These are phyloP conservation scores for Saccostrea echinata DNA, from an alignment of 1,140 invertebrate genomes.

Conservation along the genomic window DNA sequence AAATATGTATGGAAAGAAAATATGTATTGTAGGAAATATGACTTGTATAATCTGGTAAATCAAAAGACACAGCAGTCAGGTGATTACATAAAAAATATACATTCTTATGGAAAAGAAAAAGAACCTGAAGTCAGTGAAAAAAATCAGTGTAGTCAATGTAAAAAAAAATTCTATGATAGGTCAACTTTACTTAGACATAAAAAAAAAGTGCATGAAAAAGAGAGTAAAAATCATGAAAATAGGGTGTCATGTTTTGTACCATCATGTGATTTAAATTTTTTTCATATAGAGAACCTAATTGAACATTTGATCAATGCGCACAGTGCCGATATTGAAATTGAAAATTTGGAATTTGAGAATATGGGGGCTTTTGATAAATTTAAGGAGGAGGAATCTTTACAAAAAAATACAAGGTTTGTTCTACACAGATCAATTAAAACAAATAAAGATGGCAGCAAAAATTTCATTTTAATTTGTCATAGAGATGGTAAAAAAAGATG, in stretches of 20 bases:
- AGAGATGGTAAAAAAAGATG: background rate
- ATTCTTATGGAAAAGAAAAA: background rate
- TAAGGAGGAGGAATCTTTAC: background rate
- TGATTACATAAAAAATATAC: background rate
- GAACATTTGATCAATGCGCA: background rate
- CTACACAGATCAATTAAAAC: background rate
- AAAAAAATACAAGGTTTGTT: constrained; percentile 23
- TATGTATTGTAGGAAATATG: background rate
- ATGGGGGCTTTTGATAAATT: background rate
- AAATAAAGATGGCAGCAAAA: background rate
- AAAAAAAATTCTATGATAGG: background rate
- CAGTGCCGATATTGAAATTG: background rate
- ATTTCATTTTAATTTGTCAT: background rate
- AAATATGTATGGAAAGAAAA: background rate
- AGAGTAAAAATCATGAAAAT: background rate
- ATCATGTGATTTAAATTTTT: background rate
- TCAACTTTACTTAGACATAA: background rate
- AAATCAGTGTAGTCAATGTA: background rate
- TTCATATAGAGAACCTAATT: background rate
- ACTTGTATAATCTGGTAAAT: background rate
- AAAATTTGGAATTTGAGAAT: background rate
- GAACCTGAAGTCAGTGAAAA: too few relatives aligned
- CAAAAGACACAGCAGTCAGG: background rate
- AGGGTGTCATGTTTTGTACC: background rate
- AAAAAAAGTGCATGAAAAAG: background rate